Percentiles rank a stretch among this genome's conserved stretches.
Evolutionary conservation across 2,113 vertebrate species (phyloP).

Genomic region (Actenoides lindsayi): DNA sequence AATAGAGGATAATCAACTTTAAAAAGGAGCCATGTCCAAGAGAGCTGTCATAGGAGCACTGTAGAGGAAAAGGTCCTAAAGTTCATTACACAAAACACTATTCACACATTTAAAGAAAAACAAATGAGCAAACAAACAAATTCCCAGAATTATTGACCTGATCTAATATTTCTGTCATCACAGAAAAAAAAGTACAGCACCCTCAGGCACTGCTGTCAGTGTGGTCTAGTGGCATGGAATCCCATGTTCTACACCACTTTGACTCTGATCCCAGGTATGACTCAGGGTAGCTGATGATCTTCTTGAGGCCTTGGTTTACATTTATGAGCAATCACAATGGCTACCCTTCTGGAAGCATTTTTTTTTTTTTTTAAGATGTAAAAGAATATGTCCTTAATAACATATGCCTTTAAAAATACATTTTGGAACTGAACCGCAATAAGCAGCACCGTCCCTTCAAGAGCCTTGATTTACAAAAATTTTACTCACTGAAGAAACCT

Average conservation of each 20-base stretch:
- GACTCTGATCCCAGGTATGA: background rate
- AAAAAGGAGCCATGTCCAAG: background rate
- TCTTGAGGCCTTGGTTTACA: background rate
- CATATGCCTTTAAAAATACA: rapidly evolving
- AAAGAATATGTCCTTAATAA: background rate
- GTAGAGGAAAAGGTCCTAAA: background rate
- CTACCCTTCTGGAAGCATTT: background rate
- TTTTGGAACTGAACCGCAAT: background rate
- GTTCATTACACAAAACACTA: background rate
- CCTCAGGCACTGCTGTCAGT: background rate
- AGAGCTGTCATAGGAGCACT: background rate
- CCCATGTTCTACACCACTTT: background rate
- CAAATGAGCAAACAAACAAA: background rate
- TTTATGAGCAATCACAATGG: background rate
- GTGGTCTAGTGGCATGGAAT: background rate
- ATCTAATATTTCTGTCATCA: background rate
- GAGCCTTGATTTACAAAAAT: background rate
- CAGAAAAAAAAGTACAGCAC: background rate
- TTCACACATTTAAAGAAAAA: background rate
- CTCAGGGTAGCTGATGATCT: background rate
- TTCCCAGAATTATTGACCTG: background rate
- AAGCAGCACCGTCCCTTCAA: background rate
- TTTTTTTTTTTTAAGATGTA: background rate
- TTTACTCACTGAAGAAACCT: background rate
- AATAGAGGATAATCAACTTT: background rate